Base-by-base conservation (phyloP, 2,888 invertebrate genomes). In the Dastarcus helophoroides region DNA sequence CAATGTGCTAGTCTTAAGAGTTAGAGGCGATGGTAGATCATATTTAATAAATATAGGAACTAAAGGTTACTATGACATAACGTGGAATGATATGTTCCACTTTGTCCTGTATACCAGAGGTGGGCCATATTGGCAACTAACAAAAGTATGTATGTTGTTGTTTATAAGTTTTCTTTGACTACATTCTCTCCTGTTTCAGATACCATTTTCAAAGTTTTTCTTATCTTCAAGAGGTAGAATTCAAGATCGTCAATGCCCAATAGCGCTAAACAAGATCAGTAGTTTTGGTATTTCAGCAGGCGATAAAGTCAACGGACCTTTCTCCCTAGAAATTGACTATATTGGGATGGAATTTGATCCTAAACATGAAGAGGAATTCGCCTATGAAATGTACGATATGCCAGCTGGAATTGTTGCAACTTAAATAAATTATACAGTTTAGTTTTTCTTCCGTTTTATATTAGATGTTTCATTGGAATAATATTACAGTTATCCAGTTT, bases 111-210 rank as follows among this genome's bases (percentile, higher is more conserved):
- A 77, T 54, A 98, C 98, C 0, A 74, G 94, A 61, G 98, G 98
- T 21, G 95, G 97, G 0, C 98, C 98, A 1, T 95, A 98, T 57
- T 98, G 98, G 98, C 97, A 98, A 66, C 64, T 76, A 38, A 75
- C 81, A 14, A 86, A 79, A 71, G 86, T 86, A 62, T 51, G 39
- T 10, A 13, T 5, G 26, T 13, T 29, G 17, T 23, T 27, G 29
- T n/a, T 7, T 19, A 19, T 7, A 19, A 13, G 8, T 29, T 29
- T 19, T 11, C 24, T n/a, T 19, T n/a, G 13, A 8, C 8, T 29
- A 29, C 22, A 21, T 29, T 29, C 5, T 26, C 19, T 19, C 19
- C 42, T 41, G 45, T 37, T 76, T 22, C 66, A 82, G 84, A 85
- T 95, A 50, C 94, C 94, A 2, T 90, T 94, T 63, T 90, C 93